Evolutionary conservation across 2,888 invertebrate genomes (phyloP).

Genomic region (Lepidocyrtinus sp.): DNA sequence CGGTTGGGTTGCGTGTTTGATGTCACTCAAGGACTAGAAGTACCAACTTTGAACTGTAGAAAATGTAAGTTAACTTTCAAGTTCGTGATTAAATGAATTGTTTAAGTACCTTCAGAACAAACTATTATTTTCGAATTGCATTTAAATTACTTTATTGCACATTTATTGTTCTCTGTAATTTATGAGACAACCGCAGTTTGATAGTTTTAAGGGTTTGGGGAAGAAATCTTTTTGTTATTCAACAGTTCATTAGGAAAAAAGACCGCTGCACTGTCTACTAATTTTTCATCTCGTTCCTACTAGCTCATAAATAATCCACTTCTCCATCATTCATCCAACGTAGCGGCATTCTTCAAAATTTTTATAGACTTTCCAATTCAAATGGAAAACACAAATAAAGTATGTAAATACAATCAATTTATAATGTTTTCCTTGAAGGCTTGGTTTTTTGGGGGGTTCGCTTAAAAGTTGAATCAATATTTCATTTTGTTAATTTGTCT

Average conservation of each 20-base stretch:
- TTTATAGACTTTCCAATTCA: background rate
- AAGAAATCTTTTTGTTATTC: background rate
- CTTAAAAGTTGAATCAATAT: background rate
- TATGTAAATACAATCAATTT: background rate
- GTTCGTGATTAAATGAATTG: conserved; percentile 39
- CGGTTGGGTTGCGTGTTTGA: background rate
- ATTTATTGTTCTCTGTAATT: background rate
- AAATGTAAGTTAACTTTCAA: conserved; percentile 26
- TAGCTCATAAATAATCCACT: background rate
- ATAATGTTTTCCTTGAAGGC: background rate
- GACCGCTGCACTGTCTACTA: background rate
- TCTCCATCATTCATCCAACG: too few species aligned
- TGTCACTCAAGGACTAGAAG: background rate
- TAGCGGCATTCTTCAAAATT: too few species aligned
- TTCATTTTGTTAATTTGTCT: background rate
- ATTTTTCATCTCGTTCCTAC: background rate
- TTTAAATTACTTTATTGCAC: background rate
- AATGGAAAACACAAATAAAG: background rate
- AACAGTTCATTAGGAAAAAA: background rate
- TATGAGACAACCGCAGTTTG: too few species aligned
- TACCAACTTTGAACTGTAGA: too few species aligned
- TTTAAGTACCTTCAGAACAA: background rate
- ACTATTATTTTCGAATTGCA: background rate
- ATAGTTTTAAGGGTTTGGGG: background rate
- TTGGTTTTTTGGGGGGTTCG: background rate